phyloP scores from a whole-genome alignment of 2,888 invertebrate genomes.

The Hofmannophila pseudospretella region DNA sequence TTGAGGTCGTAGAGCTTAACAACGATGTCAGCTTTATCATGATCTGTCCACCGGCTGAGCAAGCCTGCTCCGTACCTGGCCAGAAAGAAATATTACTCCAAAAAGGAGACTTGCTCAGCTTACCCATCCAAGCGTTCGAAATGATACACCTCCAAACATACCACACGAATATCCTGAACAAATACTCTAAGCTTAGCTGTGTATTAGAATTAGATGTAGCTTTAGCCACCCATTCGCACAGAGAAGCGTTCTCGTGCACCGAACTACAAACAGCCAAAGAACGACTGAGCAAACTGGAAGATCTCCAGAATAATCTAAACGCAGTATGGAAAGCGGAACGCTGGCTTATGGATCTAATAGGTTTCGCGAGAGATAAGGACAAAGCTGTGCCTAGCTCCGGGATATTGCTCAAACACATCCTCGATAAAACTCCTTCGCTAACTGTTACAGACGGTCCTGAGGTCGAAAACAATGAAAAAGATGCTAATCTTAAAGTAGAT shows the following conservation, averaged over 20 bases:
- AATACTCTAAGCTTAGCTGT: conserved; percentile 95
- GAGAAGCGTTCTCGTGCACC: conserved; percentile 95
- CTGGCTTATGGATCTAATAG: conserved; percentile 97
- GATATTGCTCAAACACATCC: conserved; percentile 61
- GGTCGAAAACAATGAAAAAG: conserved; percentile 67
- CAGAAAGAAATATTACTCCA: conserved; percentile 91
- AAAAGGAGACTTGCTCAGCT: conserved; percentile 89
- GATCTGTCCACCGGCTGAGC: conserved; percentile 94
- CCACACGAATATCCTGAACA: conserved; percentile 91
- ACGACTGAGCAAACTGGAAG: conserved; percentile 87
- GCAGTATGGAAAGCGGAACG: conserved; percentile 94
- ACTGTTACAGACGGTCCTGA: conserved; percentile 43
- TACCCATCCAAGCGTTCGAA: conserved; percentile 96
- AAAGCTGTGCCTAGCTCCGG: conserved; percentile 65
- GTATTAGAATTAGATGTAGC: conserved; percentile 95
- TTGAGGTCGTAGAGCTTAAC: conserved; percentile 95
- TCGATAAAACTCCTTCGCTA: conserved; percentile 52
- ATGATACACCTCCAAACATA: conserved; percentile 97
- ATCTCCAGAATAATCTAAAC: conserved; percentile 91
- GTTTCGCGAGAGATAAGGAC: conserved; percentile 90
- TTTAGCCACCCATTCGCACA: conserved; percentile 93
- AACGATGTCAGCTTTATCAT: conserved; percentile 94
- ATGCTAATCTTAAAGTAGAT: conserved; percentile 53
- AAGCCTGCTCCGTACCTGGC: conserved; percentile 93
- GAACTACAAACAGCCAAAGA: conserved; percentile 93